Conservation (phyloP, 1,140 invertebrate genomes). For the Caenorhabditis elegans region DNA sequence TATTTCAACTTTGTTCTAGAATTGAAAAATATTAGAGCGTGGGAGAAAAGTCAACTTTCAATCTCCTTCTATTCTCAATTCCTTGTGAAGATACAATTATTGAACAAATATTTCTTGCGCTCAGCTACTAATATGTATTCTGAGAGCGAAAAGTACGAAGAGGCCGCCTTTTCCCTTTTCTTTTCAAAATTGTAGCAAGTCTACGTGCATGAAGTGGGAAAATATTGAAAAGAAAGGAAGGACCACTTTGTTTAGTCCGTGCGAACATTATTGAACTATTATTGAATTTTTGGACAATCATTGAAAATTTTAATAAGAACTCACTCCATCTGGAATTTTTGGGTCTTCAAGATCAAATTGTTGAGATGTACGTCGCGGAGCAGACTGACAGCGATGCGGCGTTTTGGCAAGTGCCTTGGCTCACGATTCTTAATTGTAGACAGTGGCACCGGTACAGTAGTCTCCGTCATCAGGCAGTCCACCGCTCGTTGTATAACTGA, state of each 20-base stretch:
- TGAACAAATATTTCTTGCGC: not conserved
- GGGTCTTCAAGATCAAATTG: constrained; percentile 1
- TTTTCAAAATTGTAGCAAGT: not conserved
- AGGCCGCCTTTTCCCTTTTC: not conserved
- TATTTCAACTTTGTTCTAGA: not conserved
- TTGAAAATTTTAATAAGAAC: not conserved
- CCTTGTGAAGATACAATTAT: not conserved
- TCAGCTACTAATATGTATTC: constrained; percentile 9
- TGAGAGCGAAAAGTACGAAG: not conserved
- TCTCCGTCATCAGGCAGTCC: not conserved
- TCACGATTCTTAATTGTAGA: not conserved
- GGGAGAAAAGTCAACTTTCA: no score
- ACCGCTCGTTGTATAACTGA: not conserved
- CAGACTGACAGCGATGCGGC: not conserved
- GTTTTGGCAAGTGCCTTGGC: constrained; percentile 19
- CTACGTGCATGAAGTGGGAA: not conserved
- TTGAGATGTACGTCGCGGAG: not conserved
- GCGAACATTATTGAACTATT: no score
- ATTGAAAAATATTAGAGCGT: not conserved
- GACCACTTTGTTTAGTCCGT: not conserved
- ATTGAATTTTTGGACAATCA: no score
- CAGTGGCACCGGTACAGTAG: not conserved
- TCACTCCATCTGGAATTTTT: constrained; percentile 1
- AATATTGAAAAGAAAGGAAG: not conserved
- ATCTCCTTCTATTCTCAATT: constrained; percentile 7